Evolutionary conservation across 2,797 vertebrate species (phyloP).

Genomic region (Channa striata): DNA sequence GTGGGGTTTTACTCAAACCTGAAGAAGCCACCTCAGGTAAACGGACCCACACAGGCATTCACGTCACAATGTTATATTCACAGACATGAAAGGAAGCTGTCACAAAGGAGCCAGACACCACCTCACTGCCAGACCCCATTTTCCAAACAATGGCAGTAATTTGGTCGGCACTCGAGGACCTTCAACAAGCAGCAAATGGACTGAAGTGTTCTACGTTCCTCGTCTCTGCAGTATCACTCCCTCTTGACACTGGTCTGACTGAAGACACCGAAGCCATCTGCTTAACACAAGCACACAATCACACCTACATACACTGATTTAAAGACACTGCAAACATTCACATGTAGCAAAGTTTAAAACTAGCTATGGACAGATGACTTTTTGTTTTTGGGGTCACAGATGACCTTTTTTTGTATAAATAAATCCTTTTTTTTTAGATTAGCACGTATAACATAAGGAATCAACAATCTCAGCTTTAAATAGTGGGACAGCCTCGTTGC

Average conservation of each 20-base stretch:
- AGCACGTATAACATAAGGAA: too few species aligned
- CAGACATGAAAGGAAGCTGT: slow-evolving; percentile 13
- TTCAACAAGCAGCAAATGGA: slow-evolving; percentile 13
- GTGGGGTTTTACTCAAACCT: too few species aligned
- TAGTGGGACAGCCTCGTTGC: too few species aligned
- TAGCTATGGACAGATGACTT: too few species aligned
- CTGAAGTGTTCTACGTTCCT: neutral
- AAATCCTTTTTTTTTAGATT: too few species aligned
- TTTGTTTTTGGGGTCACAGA: too few species aligned
- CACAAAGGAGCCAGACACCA: slow-evolving; percentile 4
- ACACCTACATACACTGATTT: neutral
- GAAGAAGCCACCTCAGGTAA: neutral
- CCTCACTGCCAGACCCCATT: slow-evolving; percentile 13
- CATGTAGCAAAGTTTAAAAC: too few species aligned
- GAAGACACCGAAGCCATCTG: slow-evolving; percentile 5
- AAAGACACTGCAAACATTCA: too few species aligned
- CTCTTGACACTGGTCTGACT: slow-evolving; percentile 14
- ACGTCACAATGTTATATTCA: slow-evolving; percentile 8
- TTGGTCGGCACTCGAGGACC: slow-evolving; percentile 16
- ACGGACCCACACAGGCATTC: neutral
- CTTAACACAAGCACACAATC: neutral
- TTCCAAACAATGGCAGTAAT: slow-evolving; percentile 33
- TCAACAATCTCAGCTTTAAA: too few species aligned
- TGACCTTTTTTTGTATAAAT: too few species aligned
- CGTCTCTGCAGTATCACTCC: neutral